Evolutionary conservation across 2,888 invertebrate species (phyloP).

Genomic region (Sepioteuthis lessoniana): DNA sequence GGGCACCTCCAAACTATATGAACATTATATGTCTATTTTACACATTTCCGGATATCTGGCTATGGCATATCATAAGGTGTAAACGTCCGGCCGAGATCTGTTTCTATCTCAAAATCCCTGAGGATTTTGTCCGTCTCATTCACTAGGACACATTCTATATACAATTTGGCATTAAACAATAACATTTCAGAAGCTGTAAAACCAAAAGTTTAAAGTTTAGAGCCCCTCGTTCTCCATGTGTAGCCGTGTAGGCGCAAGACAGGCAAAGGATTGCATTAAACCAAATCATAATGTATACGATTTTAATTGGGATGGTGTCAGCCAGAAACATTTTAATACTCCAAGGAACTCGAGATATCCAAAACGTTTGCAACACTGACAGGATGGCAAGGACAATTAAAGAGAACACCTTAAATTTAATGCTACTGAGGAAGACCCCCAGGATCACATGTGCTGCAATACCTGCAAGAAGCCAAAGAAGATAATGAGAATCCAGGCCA

Average conservation of each 20-base stretch:
- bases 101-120: too few relatives aligned
- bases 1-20: too few relatives aligned
- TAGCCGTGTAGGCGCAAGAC: conserved; percentile 60
- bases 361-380: conserved; percentile 52
- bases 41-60: too few relatives aligned
- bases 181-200: too few relatives aligned
- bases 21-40: too few relatives aligned
- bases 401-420: conserved; percentile 62
- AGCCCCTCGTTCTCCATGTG: conserved; percentile 57
- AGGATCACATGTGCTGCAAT: conserved; percentile 64
- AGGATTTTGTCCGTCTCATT: too few relatives aligned
- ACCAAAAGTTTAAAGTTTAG: too few relatives aligned
- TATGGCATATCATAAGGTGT: too few relatives aligned
- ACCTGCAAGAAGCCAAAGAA: conserved; percentile 68
- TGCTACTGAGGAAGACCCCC: conserved; percentile 64
- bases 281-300: conserved; percentile 61
- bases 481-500: conserved; percentile 65
- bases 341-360: conserved; percentile 50
- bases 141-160: too few relatives aligned
- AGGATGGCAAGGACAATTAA: conserved; percentile 54
- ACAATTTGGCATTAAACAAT: too few relatives aligned
- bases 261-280: conserved; percentile 66
- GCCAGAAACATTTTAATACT: background rate
- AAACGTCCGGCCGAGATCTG: too few relatives aligned
- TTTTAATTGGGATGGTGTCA: conserved; percentile 57